A percentile compares a stretch with the other conserved stretches of the same genome.
Conservation (phyloP, 1,140 invertebrate genomes). For the Pygmarrhopalites habei region DNA sequence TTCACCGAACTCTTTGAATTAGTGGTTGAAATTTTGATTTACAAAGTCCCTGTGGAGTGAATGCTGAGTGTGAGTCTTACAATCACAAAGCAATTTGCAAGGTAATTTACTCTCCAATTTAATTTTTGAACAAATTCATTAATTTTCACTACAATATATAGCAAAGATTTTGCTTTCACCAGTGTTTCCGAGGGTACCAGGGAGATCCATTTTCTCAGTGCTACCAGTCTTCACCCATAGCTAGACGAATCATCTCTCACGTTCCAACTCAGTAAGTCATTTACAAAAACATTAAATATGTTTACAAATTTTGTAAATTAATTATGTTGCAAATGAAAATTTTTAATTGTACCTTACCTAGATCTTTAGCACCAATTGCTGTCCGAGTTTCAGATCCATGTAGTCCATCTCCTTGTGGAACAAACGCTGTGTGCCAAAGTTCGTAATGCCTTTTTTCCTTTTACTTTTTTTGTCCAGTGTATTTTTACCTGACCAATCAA, state of each 20-base stretch:
- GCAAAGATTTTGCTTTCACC: constrained; percentile 46
- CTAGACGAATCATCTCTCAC: constrained; percentile 33
- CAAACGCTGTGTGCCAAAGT: constrained; percentile 3
- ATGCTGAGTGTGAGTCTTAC: constrained; percentile 66
- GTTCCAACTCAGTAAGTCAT: constrained; percentile 32
- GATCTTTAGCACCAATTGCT: constrained; percentile 22
- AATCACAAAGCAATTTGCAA: constrained; percentile 71
- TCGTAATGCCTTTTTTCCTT: too few species aligned
- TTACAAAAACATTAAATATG: too few species aligned
- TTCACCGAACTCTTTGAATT: background rate
- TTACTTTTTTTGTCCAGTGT: too few species aligned
- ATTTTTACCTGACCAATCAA: too few species aligned
- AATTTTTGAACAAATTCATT: constrained; percentile 38
- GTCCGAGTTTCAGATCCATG: constrained; percentile 39
- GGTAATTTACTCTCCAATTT: constrained; percentile 73
- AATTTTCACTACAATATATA: background rate
- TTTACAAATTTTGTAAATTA: too few species aligned
- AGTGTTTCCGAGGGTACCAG: constrained; percentile 67
- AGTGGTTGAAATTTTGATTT: too few species aligned
- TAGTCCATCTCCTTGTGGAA: constrained; percentile 35
- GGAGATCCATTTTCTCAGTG: constrained; percentile 67
- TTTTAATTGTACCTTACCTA: too few species aligned
- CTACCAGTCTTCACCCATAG: constrained; percentile 27
- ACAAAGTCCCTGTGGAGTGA: constrained; percentile 62
- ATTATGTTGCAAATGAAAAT: too few species aligned